phyloP scores from a whole-genome alignment of 2,113 vertebrate species.

The Dipodomys spectabilis region DNA sequence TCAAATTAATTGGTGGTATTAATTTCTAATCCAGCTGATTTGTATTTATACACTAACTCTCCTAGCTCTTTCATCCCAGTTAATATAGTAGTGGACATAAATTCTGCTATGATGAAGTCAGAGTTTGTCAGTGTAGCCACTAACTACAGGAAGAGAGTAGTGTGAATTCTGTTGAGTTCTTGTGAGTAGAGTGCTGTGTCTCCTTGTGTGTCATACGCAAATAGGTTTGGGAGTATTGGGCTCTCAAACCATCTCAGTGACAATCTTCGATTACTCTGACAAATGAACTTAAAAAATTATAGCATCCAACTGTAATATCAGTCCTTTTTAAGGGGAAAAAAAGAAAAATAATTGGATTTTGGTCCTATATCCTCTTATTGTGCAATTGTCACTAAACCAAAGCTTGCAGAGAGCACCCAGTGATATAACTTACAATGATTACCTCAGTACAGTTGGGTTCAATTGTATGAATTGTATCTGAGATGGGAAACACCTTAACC shows the following conservation, averaged over 20 bases:
- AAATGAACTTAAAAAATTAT: slow-evolving; percentile 42
- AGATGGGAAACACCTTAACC: background rate
- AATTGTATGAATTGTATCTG: background rate
- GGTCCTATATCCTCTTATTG: slow-evolving; percentile 11
- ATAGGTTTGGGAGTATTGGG: background rate
- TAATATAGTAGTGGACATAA: background rate
- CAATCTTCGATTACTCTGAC: background rate
- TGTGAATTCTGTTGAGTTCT: background rate
- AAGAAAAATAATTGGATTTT: slow-evolving; percentile 42
- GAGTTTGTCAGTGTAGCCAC: background rate
- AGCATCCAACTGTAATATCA: background rate
- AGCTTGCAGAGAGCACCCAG: slow-evolving; percentile 1
- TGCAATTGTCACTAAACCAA: background rate
- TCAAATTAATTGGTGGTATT: background rate
- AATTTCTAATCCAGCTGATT: background rate
- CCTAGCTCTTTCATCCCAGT: background rate
- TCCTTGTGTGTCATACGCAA: background rate
- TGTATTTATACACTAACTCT: background rate
- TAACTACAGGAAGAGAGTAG: background rate
- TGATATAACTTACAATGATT: slow-evolving; percentile 2
- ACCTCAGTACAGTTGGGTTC: background rate
- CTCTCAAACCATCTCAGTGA: background rate
- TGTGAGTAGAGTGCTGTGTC: too few relatives aligned
- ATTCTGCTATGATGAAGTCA: background rate
- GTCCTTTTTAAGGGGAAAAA: background rate